These are phyloP conservation scores for Drosophila siamana DNA, from an alignment of 2,888 invertebrate species.

Conservation along the genomic window DNA sequence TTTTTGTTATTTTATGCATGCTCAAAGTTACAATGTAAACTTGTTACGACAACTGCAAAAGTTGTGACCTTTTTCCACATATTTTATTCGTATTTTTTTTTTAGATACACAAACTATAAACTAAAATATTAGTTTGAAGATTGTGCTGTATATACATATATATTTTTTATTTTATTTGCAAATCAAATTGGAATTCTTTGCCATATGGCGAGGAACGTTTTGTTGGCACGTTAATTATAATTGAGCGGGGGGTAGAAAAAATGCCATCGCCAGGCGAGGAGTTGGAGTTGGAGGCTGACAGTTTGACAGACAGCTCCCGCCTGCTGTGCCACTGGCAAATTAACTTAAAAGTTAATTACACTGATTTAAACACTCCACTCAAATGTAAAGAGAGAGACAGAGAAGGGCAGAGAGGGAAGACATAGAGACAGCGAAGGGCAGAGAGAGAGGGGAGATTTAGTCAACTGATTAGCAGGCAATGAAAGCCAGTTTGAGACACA, in stretches of 20 bases:
- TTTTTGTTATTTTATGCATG: constrained; percentile 34
- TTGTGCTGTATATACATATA: neutral
- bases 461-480: constrained; percentile 52
- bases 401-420: no score
- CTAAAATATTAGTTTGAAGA: constrained; percentile 24
- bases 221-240: constrained; percentile 47
- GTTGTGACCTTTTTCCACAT: constrained; percentile 10
- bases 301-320: constrained; percentile 23
- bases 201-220: neutral
- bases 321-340: constrained; percentile 52
- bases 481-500: constrained; percentile 29
- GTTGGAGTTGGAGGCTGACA: constrained; percentile 1
- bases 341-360: constrained; percentile 67
- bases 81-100: neutral
- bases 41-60: constrained; percentile 44
- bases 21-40: constrained; percentile 57
- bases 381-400: constrained; percentile 1
- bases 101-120: constrained; percentile 7
- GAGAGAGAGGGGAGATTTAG: constrained; percentile 21
- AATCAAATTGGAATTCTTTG: neutral
- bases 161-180: neutral
- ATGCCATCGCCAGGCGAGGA: constrained; percentile 2
- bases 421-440: no score
- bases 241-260: neutral
- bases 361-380: constrained; percentile 43